Evolutionary conservation across 2,113 vertebrate genomes (phyloP).

Genomic region (Thalassoma bifasciatum): DNA sequence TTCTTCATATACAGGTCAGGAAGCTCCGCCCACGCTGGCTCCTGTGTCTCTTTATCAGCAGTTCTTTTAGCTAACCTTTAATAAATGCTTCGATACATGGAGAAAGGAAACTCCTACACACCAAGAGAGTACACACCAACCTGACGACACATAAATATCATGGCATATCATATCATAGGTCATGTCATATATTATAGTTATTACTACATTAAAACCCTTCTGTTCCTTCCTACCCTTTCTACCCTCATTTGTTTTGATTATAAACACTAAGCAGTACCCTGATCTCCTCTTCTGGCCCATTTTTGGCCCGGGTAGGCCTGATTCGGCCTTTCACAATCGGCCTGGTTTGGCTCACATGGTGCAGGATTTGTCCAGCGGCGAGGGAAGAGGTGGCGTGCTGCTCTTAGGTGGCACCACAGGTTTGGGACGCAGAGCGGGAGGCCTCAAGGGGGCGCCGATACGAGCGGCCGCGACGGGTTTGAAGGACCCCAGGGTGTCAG

Average conservation of each 20-base stretch:
- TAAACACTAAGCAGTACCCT: conserved; percentile 79
- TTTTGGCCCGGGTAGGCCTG: conserved; percentile 78
- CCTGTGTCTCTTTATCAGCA: conserved; percentile 45
- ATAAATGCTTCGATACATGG: conserved; percentile 82
- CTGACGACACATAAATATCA: conserved; percentile 83
- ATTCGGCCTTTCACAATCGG: conserved; percentile 52
- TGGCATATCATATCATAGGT: conserved; percentile 82
- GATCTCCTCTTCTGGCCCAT: conserved; percentile 79
- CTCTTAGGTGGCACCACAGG: conserved; percentile 96
- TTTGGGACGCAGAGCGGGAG: conserved; percentile 95
- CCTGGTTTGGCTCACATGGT: conserved; percentile 90
- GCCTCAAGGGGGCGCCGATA: conserved; percentile 92
- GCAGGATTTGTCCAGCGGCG: conserved; percentile 95
- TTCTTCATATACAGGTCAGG: conserved; percentile 32
- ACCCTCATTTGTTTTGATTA: conserved; percentile 76
- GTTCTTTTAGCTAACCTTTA: conserved; percentile 72
- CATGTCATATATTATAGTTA: conserved; percentile 76
- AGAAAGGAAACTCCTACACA: conserved; percentile 83
- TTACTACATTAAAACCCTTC: conserved; percentile 79
- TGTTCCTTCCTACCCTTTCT: conserved; percentile 66
- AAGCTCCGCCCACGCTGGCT: conserved; percentile 21
- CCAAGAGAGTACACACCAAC: conserved; percentile 81
- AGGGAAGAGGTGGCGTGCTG: conserved; percentile 89
- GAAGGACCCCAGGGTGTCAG: conserved; percentile 93
- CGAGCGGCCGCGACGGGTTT: conserved; percentile 89